Evolutionary conservation across 2,113 vertebrate species (phyloP), one percentile per base, ranked within the genome.

Genomic region (Panurus biarmicus): DNA sequence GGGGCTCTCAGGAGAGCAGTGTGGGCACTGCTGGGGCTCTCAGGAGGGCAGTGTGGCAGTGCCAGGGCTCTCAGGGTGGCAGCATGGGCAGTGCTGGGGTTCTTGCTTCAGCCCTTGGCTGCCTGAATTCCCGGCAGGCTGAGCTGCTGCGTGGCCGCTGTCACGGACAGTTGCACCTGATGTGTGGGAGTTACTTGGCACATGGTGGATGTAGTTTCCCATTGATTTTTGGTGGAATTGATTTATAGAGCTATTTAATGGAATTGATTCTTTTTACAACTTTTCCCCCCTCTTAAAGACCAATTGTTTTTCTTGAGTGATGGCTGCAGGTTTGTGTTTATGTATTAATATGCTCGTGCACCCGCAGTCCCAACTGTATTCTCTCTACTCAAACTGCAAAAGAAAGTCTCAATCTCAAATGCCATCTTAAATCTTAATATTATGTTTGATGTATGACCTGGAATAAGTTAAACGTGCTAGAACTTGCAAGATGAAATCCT

Each of bases 141-240:
- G 76, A 75, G 57, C 75, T 86, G 64, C 79, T 50, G 79, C 31
- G 1, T 11, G 66, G 86, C 73, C 1, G 7, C 81, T 6, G 58
- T 87, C 94, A 94, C 1, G 11, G 94, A 31, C 90, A 79, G 86
- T 89, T 93, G 78, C 86, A 87, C 84, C 95, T 87, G 76, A 91
- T 42, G 58, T 71, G 94, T 91, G 75, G 93, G 94, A 92, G 92
- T 91, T 94, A 76, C 87, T 90, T 85, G 71, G 92, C 66, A 94
- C 87, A 58, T 85, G 67, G 81, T 89, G 51, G 81, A 85, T 81
- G 79, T 81, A 92, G 90, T 77, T 95, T 87, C 80, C 89, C 75
- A 96, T 96, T 95, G 96, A 95, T 96, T 96, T 96, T 96, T 94
- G 77, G 92, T 69, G 87, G 85, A 88, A 97, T 95, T 97, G 96